Conservation (phyloP, 2,888 invertebrate genomes). For the Trissolcus japonicus region DNA sequence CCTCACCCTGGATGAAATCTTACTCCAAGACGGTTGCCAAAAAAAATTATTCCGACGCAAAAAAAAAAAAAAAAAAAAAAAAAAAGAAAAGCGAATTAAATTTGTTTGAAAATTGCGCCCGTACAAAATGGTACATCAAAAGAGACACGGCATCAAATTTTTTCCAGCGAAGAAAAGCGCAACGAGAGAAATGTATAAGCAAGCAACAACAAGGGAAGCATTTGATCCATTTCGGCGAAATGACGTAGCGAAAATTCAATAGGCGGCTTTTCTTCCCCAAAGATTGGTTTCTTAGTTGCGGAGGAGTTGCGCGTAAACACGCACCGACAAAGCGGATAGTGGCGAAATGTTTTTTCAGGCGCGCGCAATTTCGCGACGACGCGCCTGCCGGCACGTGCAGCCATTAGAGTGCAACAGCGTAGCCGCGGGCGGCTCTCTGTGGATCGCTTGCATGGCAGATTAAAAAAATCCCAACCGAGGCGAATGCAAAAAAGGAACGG, state of each 20-base stretch:
- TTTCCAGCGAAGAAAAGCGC: no score
- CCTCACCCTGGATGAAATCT: no score
- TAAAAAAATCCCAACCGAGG: conserved; percentile 35
- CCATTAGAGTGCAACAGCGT: conserved; percentile 38
- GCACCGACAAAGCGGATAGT: conserved; percentile 34
- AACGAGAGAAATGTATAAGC: no score
- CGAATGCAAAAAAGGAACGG: conserved; percentile 19
- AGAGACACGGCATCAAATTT: no score
- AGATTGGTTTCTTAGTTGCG: conserved; percentile 30
- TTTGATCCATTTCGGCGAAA: conserved; percentile 1
- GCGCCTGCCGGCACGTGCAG: conserved; percentile 50
- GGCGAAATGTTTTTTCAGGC: conserved; percentile 43
- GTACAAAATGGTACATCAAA: no score
- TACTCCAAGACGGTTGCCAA: no score
- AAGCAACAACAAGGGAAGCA: no score
- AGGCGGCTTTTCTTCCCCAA: conserved; percentile 15
- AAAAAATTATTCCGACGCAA: no score
- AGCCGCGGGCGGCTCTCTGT: conserved; percentile 32
- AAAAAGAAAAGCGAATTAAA: no score
- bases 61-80: no score
- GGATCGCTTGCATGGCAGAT: conserved; percentile 44
- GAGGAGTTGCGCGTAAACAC: conserved; percentile 28
- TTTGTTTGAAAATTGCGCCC: no score
- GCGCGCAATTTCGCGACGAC: conserved; percentile 45
- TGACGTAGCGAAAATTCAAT: conserved; percentile 10